Base-by-base conservation (phyloP, 2,888 invertebrate genomes). In the Noctua comes region DNA sequence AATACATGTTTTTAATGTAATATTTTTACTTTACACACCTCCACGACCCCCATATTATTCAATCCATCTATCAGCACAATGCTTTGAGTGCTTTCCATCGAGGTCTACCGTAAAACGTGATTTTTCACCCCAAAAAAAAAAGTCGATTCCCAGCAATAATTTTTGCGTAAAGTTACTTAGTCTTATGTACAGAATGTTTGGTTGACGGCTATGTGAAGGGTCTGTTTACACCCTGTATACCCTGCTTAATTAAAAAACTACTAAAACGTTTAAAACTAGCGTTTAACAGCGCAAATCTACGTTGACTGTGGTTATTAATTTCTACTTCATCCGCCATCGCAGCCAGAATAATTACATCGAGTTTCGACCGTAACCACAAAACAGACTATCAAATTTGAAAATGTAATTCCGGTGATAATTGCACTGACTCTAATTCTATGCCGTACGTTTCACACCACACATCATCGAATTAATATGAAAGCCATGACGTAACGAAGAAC, bases 381-480 rank as follows among this genome's bases (percentile, higher is more conserved):
- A 54, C 46, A 40, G 71, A 43, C 27, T 16, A 68, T 64, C 8
- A 85, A 82, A 85, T 75, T 74, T 78, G 78, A 73, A 80, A 85
- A 82, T 64, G 71, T 57, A 71, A 77, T 85, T 73, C 0, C 43
- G 0, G 46, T 27, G 36, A 65, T 75, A 82, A 75, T 80, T 51
- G 59, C 59, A 66, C 68, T 31, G 72, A 64, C 72, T 66, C 73
- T 73, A 77, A 82, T 76, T 57, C 59, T 27, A 65, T 64, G 74
- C 24, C 51, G 66, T 46, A 16, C 27, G 6, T 82, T 80, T 59
- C 66, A 10, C 79, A 76, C 54, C 66, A 78, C 75, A 73, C 70
- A 40, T 64, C 68, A 72, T 27, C 21, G 75, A 78, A 78, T 73
- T 85, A 75, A 78, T 70, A 51, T 54, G 54, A 76, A 68, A 76